Conservation (phyloP, 2,888 invertebrate genomes). For the Lepeophtheirus nordmannii region DNA sequence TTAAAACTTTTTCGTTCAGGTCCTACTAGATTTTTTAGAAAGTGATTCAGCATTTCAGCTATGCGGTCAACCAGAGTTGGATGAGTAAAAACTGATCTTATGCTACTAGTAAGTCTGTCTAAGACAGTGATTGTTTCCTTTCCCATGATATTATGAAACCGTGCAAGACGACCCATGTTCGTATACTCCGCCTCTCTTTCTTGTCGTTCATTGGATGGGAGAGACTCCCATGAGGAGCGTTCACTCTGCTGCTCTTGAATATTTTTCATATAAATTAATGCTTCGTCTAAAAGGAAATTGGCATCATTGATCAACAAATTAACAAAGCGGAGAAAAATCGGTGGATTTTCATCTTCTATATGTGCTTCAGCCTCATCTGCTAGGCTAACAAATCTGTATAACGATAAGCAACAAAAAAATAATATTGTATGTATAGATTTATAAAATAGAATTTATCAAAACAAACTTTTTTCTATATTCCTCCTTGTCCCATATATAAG, state of each 20-base stretch:
- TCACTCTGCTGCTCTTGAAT: slow-evolving; percentile 35
- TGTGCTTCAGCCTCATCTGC: slow-evolving; percentile 64
- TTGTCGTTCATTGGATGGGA: slow-evolving; percentile 53
- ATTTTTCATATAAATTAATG: slow-evolving; percentile 71
- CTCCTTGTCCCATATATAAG: slow-evolving; percentile 69
- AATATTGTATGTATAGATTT: neutral
- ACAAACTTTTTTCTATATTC: slow-evolving; percentile 61
- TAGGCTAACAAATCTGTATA: slow-evolving; percentile 35
- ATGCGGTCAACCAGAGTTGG: slow-evolving; percentile 78
- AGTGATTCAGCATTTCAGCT: slow-evolving; percentile 88
- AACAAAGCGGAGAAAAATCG: slow-evolving; percentile 79
- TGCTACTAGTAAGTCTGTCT: slow-evolving; percentile 53
- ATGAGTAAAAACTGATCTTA: slow-evolving; percentile 70
- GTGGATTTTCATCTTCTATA: slow-evolving; percentile 78
- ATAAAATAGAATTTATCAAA: slow-evolving; percentile 39
- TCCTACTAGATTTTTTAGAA: slow-evolving; percentile 70
- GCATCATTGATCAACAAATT: slow-evolving; percentile 95
- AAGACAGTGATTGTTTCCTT: slow-evolving; percentile 70
- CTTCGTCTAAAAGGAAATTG: slow-evolving; percentile 83
- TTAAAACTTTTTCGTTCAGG: slow-evolving; percentile 82
- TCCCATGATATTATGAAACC: slow-evolving; percentile 79
- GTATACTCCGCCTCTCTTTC: slow-evolving; percentile 56
- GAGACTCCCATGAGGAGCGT: slow-evolving; percentile 49
- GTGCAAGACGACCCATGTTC: slow-evolving; percentile 64
- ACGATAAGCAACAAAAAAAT: slow-evolving; percentile 9